phyloP scores from a whole-genome alignment of 2,113 vertebrate species.

The Falco punctatus region DNA sequence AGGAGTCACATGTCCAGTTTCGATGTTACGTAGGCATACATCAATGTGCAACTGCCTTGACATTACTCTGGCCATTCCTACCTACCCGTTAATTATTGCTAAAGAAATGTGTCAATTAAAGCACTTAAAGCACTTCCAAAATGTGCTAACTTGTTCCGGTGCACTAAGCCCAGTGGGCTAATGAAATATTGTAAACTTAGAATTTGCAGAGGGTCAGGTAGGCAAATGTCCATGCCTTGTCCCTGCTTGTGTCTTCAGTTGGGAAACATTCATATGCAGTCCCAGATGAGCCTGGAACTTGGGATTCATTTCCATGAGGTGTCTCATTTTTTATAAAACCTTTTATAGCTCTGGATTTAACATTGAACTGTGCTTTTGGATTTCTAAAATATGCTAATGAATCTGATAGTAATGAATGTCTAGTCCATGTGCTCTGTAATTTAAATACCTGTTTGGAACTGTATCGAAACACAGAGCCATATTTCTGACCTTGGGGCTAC shows the following conservation, averaged over 20 bases:
- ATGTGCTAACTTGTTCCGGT: not conserved
- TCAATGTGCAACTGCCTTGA: not conserved
- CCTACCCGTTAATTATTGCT: not conserved
- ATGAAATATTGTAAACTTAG: not conserved
- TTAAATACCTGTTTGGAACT: not conserved
- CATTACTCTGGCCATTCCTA: not conserved
- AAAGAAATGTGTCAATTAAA: not conserved
- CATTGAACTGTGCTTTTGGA: conserved; percentile 6
- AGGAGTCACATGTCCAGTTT: not conserved
- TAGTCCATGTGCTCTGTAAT: not conserved
- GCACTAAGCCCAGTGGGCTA: not conserved
- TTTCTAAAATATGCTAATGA: conserved; percentile 32
- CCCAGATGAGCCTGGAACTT: not conserved
- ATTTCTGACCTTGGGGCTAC: not conserved
- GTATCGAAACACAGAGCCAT: not conserved
- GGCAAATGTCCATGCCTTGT: fast-evolving
- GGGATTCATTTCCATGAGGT: not conserved
- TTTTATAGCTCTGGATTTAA: not conserved
- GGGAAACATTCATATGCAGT: not conserved
- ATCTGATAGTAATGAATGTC: not conserved
- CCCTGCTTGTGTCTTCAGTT: not conserved
- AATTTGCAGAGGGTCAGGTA: not conserved
- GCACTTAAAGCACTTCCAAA: not conserved
- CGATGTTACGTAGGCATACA: fast-evolving
- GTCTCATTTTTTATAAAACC: not conserved